These are phyloP conservation scores for Hippocampus comes DNA, from an alignment of 2,113 vertebrate species.

Conservation along the genomic window DNA sequence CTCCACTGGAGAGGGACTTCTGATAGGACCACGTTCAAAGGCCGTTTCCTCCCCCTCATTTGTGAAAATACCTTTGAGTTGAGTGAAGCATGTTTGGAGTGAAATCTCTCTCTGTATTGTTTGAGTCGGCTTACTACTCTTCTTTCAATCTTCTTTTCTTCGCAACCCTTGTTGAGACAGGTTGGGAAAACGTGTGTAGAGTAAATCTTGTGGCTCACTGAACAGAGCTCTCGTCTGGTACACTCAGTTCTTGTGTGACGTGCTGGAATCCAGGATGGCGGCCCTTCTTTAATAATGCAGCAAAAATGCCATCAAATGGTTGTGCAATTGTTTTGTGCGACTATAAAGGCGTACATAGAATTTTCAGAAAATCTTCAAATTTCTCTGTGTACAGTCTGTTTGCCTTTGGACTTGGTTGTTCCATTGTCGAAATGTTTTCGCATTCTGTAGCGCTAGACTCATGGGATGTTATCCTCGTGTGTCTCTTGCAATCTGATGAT, in stretches of 20 bases:
- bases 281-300: background rate
- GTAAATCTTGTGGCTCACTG: background rate
- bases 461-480: background rate
- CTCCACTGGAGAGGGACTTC: constrained; percentile 63
- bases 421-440: too few relatives aligned
- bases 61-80: constrained; percentile 29
- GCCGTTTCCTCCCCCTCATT: constrained; percentile 69
- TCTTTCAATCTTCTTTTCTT: background rate
- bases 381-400: background rate
- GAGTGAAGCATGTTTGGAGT: background rate
- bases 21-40: constrained; percentile 77
- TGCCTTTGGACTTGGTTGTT: too few relatives aligned
- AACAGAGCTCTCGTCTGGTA: background rate
- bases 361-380: background rate
- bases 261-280: background rate
- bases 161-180: background rate
- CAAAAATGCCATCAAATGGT: background rate
- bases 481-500: background rate
- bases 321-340: background rate
- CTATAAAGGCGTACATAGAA: background rate
- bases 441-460: too few relatives aligned
- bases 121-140: background rate
- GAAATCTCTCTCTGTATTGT: background rate
- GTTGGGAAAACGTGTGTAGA: background rate
- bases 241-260: background rate